These are phyloP conservation scores for Otus scops DNA, from an alignment of 2,797 vertebrate genomes.

Conservation along the genomic window DNA sequence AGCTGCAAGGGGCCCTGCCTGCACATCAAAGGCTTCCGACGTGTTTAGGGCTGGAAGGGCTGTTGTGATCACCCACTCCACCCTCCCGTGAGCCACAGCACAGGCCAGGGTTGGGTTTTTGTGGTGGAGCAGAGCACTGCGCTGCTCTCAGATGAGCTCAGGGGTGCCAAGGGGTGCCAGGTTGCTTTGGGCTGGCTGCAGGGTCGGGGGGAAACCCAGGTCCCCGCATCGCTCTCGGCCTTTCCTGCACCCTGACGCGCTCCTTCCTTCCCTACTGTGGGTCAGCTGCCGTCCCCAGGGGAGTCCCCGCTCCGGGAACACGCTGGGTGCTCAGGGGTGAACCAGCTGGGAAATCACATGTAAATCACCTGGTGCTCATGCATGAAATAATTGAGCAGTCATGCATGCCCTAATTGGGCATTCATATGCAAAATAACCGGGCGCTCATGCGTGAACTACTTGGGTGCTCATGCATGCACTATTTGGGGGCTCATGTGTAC, in stretches of 20 bases:
- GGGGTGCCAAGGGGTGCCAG: not conserved
- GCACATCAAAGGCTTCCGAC: not conserved
- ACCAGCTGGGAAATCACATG: not conserved
- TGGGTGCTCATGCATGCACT: not conserved
- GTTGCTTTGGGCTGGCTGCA: not conserved
- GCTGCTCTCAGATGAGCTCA: not conserved
- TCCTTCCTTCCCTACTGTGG: not conserved
- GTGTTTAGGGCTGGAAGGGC: not conserved
- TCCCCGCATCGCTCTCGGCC: rapidly evolving
- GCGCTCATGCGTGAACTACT: not conserved
- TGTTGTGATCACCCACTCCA: not conserved
- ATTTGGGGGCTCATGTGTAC: not conserved
- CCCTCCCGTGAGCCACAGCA: not conserved
- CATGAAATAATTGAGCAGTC: not conserved
- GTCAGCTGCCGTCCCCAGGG: not conserved
- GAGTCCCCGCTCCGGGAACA: not conserved
- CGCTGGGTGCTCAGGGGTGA: not conserved
- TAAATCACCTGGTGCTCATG: not conserved
- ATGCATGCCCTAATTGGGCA: not conserved
- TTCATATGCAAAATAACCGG: not conserved
- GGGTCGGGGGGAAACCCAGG: rapidly evolving
- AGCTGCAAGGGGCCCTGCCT: not conserved
- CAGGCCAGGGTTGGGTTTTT: not conserved
- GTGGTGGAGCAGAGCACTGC: not conserved
- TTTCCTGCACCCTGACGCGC: not conserved